These are phyloP conservation scores for Cryptosula pallasiana DNA, from an alignment of 2,888 invertebrate species.

Conservation along the genomic window DNA sequence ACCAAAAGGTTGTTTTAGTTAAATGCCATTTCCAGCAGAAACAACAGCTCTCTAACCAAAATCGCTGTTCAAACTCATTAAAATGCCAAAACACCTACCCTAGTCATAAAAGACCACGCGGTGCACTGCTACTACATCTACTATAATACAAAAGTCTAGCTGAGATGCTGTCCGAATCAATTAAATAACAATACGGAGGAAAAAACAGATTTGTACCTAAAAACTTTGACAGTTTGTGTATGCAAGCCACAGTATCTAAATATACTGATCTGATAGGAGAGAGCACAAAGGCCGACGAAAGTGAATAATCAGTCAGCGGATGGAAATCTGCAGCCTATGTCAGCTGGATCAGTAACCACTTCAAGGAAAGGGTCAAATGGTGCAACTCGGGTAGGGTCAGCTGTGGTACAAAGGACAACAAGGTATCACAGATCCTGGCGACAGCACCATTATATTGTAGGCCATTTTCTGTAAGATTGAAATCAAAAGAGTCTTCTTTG, in stretches of 20 bases:
- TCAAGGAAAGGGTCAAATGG: neutral
- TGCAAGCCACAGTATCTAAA: neutral
- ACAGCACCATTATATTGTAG: too few species aligned
- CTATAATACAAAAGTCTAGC: too few species aligned
- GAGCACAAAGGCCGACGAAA: neutral
- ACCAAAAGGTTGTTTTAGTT: slow-evolving; percentile 14
- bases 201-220: neutral
- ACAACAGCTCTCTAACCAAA: neutral
- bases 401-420: too few species aligned
- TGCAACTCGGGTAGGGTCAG: too few species aligned
- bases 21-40: slow-evolving; percentile 13
- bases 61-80: neutral
- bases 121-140: too few species aligned
- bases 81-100: slow-evolving; percentile 10
- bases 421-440: too few species aligned
- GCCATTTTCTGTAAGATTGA: too few species aligned
- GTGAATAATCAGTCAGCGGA: neutral
- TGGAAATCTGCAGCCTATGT: neutral
- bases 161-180: too few species aligned
- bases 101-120: neutral
- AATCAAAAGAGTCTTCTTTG: too few species aligned
- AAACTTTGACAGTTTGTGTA: neutral
- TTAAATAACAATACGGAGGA: neutral
- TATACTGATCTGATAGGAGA: neutral
- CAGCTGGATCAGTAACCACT: neutral